Evolutionary conservation across 2,888 invertebrate genomes (phyloP), one percentile per base, ranked within the genome.

Genomic region (Cataglyphis albicans): DNA sequence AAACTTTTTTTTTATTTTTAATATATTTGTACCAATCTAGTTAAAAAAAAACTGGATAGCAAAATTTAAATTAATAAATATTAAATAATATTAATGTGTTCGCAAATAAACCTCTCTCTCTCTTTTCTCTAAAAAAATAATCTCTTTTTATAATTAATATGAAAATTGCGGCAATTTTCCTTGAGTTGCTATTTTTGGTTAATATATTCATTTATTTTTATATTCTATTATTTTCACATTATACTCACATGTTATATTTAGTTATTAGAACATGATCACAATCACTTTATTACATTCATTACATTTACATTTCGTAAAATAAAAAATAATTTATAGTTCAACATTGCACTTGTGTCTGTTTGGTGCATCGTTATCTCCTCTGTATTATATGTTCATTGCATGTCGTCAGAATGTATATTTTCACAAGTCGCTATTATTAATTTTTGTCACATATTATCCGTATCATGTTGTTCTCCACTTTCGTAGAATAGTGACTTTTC

Each of bases 361-460:
- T 76, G 15, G 12, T 55, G 35, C 15, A 55, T 67, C 67, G 5
- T 76, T 57, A 48, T 83, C 65, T 75, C 4, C 21, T 41, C 35
- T 67, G 57, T 57, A 65, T 63, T 21, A 68, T 78, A 21, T 68
- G 29, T 44, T 80, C 44, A 70, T 10, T 70, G 78, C 78, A 80
- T 80, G 78, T 21, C 21, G 18, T 78, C 78, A 18, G 15, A 80
- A 59, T 80, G 59, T 32, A 59, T 35, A 70, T 59, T 38, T 44
- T 52, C 41, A n/a, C 57, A 67, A 38, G 18, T 57, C 52, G 21
- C 9, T 75, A 65, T 78, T 32, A 59, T 78, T 59, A 35, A 44
- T 70, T 12, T 59, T 44, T 44, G 59, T 78, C 38, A 75, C 18
- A 38, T 70, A 44, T 59, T 78, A 65, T 65, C 59, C 61, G 44